Evolutionary conservation across 2,888 invertebrate species (phyloP).

Genomic region (Kryphioiulus occultus): DNA sequence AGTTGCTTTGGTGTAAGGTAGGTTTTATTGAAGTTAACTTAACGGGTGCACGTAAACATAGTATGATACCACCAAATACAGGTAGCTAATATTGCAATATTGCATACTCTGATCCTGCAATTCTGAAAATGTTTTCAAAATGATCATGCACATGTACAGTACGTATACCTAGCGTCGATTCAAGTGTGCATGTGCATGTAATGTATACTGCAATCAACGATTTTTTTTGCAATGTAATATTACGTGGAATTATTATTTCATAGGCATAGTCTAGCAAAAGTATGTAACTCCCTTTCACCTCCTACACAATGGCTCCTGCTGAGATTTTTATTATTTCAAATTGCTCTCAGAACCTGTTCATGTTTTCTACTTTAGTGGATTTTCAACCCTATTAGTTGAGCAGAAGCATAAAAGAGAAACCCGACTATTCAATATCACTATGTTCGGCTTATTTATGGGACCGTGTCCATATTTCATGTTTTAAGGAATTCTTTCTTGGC

Average conservation of each 20-base stretch:
- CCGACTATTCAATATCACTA: neutral
- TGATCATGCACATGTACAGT: too few relatives aligned
- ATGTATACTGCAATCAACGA: neutral
- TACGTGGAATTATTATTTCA: neutral
- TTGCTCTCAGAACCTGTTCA: neutral
- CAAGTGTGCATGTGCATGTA: too few relatives aligned
- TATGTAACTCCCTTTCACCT: neutral
- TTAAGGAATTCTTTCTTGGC: neutral
- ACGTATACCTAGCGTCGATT: too few relatives aligned
- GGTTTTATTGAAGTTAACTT: too few relatives aligned
- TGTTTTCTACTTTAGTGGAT: slow-evolving; percentile 14
- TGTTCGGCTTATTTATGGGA: slow-evolving; percentile 25
- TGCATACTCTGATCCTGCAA: too few relatives aligned
- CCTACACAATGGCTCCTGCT: neutral
- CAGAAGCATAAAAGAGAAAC: neutral
- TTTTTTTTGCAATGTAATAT: neutral
- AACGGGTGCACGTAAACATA: too few relatives aligned
- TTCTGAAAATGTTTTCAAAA: too few relatives aligned
- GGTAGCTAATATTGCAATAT: too few relatives aligned
- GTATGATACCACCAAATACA: too few relatives aligned
- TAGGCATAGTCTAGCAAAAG: neutral
- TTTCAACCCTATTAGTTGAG: neutral
- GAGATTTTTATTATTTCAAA: slow-evolving; percentile 13
- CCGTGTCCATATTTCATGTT: neutral
- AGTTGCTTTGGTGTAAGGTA: too few relatives aligned